Conservation (phyloP, 2,797 vertebrate genomes). For the Tympanoctomys barrerae region DNA sequence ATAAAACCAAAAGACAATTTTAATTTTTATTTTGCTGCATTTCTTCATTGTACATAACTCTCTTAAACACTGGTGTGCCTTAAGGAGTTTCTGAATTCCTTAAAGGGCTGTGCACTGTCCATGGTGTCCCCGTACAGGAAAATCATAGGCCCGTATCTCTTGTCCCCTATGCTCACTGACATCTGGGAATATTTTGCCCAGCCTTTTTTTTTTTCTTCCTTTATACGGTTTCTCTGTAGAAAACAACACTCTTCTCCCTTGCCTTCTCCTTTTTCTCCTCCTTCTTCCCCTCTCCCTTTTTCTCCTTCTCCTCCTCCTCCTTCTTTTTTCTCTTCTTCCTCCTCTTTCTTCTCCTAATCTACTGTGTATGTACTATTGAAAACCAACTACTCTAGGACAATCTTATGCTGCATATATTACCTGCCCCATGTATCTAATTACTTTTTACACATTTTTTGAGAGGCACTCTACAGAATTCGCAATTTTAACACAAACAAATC, state of each 20-base stretch:
- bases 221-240: background rate
- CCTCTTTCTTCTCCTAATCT: background rate
- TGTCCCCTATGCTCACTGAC: background rate
- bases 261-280: background rate
- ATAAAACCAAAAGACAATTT: background rate
- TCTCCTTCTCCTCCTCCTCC: accelerated
- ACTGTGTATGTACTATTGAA: background rate
- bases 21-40: background rate
- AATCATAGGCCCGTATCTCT: background rate
- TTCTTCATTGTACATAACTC: background rate
- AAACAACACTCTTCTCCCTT: background rate
- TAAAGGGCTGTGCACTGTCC: background rate
- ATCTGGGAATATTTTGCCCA: background rate
- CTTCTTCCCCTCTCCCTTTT: background rate
- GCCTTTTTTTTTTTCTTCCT: background rate
- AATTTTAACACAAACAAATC: background rate
- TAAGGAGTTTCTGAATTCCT: background rate
- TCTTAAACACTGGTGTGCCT: background rate
- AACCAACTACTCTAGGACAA: background rate
- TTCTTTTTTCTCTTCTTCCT: background rate
- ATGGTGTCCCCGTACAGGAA: background rate
- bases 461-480: background rate
- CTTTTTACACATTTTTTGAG: background rate
- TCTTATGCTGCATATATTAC: background rate
- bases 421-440: background rate